These are phyloP conservation scores for Lasioglossum malachurum DNA, from an alignment of 2,888 invertebrate genomes.

Conservation along the genomic window DNA sequence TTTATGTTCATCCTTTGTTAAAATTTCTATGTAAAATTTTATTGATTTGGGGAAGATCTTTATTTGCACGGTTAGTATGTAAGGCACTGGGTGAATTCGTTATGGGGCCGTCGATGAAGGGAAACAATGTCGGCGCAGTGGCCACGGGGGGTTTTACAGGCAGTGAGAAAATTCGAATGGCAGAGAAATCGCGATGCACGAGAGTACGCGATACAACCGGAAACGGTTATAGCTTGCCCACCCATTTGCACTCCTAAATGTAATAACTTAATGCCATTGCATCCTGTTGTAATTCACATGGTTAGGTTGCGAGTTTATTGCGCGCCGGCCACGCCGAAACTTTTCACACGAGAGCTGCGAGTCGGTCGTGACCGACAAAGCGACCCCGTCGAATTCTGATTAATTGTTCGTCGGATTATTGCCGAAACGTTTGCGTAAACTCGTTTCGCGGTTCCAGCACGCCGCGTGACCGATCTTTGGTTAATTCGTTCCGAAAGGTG, in stretches of 20 bases:
- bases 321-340: slow-evolving; percentile 36
- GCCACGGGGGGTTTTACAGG: not conserved
- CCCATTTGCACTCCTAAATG: slow-evolving; percentile 56
- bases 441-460: not conserved
- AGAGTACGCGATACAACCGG: slow-evolving; percentile 43
- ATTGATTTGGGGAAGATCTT: not conserved
- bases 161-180: slow-evolving; percentile 47
- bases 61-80: not conserved
- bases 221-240: slow-evolving; percentile 48
- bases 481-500: not conserved
- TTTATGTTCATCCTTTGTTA: rapidly evolving
- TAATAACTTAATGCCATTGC: slow-evolving; percentile 64
- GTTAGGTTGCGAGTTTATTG: slow-evolving; percentile 42
- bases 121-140: not conserved
- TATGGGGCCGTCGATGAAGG: slow-evolving; percentile 4
- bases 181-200: slow-evolving; percentile 43
- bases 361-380: slow-evolving; percentile 8
- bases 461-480: not conserved
- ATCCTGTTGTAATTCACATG: slow-evolving; percentile 64
- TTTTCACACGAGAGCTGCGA: slow-evolving; percentile 48
- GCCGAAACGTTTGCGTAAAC: not conserved
- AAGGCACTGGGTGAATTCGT: not conserved
- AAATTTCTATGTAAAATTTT: not conserved
- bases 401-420: not conserved
- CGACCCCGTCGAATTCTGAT: not conserved